These are phyloP conservation scores for Trematomus loennbergii DNA, from an alignment of 2,113 vertebrate species.

Conservation along the genomic window DNA sequence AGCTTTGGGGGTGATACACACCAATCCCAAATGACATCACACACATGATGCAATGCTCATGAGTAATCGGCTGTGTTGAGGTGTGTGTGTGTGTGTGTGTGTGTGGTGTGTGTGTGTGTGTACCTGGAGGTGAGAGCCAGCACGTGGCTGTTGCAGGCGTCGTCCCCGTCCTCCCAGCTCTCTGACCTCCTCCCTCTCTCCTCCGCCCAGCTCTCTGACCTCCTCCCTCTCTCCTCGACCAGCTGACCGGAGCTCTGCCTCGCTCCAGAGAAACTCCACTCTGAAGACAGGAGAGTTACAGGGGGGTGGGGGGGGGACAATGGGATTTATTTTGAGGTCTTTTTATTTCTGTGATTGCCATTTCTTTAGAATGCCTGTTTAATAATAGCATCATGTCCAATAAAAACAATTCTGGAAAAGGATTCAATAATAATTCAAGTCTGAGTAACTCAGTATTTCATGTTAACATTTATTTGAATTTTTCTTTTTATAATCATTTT, in stretches of 20 bases:
- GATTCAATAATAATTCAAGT: no score
- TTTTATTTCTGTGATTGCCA: no score
- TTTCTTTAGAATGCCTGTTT: no score
- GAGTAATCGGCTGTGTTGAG: neutral
- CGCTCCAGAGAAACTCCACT: conserved; percentile 45
- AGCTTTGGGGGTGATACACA: neutral
- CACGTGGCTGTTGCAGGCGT: conserved; percentile 79
- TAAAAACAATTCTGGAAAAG: no score
- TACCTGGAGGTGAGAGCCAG: conserved; percentile 83
- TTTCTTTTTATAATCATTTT: no score
- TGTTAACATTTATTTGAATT: no score
- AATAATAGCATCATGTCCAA: no score
- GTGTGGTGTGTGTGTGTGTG: neutral
- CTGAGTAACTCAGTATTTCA: no score
- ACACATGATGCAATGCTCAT: neutral
- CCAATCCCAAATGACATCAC: neutral
- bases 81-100: neutral
- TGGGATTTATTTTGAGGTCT: no score
- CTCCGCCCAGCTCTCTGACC: conserved; percentile 42
- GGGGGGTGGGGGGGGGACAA: no score
- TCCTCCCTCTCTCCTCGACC: conserved; percentile 51
- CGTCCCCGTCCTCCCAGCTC: conserved; percentile 75
- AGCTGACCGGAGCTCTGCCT: conserved; percentile 36
- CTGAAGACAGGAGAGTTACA: conserved; percentile 22
- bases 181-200: conserved; percentile 65